These are phyloP conservation scores for Ptychodera flava DNA, from an alignment of 35 echinoderm and acorn worm genomes.

Conservation along the genomic window DNA sequence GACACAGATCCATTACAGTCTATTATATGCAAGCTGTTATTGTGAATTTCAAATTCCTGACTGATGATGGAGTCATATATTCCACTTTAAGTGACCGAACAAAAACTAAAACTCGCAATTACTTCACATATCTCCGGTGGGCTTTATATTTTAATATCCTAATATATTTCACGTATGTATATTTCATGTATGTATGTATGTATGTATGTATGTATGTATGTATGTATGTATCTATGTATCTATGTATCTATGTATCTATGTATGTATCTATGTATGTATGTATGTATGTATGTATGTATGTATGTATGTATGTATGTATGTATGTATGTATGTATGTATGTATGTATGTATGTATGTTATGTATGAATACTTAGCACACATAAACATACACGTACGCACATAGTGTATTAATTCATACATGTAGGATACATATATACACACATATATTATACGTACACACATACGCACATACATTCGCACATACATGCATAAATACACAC, in stretches of 20 bases:
- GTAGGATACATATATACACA: not conserved
- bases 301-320: not conserved
- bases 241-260: not conserved
- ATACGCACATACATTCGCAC: not conserved
- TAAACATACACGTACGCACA: not conserved
- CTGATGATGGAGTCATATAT: too few relatives aligned
- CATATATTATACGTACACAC: not conserved
- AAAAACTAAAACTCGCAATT: too few relatives aligned
- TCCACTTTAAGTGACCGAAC: too few relatives aligned
- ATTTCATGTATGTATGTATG: slow-evolving; percentile 1
- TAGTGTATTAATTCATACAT: not conserved
- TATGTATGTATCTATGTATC: not conserved
- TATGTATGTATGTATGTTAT: not conserved
- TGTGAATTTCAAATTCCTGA: too few relatives aligned
- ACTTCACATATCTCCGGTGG: too few relatives aligned
- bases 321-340: not conserved
- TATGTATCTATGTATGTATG: not conserved
- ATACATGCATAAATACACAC: not conserved
- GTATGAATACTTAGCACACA: not conserved
- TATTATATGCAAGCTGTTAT: too few relatives aligned
- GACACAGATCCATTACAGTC: too few relatives aligned
- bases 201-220: slow-evolving; percentile 2
- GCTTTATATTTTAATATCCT: too few relatives aligned
- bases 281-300: slow-evolving; percentile 2
- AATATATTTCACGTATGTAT: too few relatives aligned